These are phyloP conservation scores for Petrophora chlorosata DNA, from an alignment of 2,888 invertebrate species.

Conservation along the genomic window DNA sequence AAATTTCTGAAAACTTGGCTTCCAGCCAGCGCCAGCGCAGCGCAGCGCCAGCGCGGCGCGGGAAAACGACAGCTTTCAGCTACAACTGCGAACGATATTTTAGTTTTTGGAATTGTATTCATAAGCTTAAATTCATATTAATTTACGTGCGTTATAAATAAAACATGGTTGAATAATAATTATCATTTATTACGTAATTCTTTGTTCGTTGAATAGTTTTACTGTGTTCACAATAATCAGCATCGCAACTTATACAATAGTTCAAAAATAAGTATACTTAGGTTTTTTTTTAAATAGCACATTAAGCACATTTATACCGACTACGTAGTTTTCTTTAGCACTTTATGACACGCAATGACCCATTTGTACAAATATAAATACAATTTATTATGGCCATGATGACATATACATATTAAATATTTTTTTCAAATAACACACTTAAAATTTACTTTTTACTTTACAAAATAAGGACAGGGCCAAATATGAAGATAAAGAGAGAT, in stretches of 20 bases:
- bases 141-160: conserved; percentile 28
- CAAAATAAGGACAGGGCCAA: conserved; percentile 31
- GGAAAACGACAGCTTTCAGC: conserved; percentile 54
- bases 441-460: conserved; percentile 29
- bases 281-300: conserved; percentile 33
- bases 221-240: conserved; percentile 42
- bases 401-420: conserved; percentile 30
- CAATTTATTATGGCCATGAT: conserved; percentile 40
- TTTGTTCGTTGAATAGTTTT: conserved; percentile 58
- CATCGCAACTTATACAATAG: conserved; percentile 44
- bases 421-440: conserved; percentile 33
- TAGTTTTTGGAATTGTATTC: conserved; percentile 37
- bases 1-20: conserved; percentile 70
- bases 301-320: conserved; percentile 39
- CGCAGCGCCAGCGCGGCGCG: too few relatives aligned
- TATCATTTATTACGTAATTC: conserved; percentile 68
- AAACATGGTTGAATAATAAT: conserved; percentile 51
- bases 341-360: conserved; percentile 40
- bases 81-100: conserved; percentile 59
- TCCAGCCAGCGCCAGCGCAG: conserved; percentile 62
- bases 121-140: conserved; percentile 15
- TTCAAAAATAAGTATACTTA: conserved; percentile 41
- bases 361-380: conserved; percentile 39
- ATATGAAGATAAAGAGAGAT: conserved; percentile 27
- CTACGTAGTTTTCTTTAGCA: conserved; percentile 36